Conservation (phyloP, 1,140 invertebrate genomes). For the Nixonia krombeini region DNA sequence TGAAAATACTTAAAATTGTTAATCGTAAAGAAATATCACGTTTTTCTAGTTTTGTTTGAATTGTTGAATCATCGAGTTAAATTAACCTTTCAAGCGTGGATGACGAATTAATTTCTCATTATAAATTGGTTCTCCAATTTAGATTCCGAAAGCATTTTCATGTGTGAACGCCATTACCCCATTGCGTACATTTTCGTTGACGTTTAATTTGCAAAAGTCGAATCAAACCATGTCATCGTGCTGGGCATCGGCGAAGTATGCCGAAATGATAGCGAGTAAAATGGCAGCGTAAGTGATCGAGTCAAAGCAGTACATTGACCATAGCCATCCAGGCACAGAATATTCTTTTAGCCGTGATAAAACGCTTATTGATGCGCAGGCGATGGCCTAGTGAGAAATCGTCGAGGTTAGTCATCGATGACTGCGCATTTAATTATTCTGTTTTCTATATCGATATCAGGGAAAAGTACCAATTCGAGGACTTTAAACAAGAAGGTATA, state of each 20-base stretch:
- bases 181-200: too few relatives aligned
- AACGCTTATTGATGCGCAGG: constrained; percentile 29
- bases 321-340: constrained; percentile 49
- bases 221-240: constrained; percentile 14
- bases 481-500: constrained; percentile 42
- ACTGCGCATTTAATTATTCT: background rate
- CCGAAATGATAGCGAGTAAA: constrained; percentile 19
- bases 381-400: constrained; percentile 30
- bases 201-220: too few relatives aligned
- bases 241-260: constrained; percentile 17
- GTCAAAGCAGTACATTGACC: constrained; percentile 53
- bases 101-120: too few relatives aligned
- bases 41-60: too few relatives aligned
- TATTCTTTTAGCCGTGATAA: constrained; percentile 35
- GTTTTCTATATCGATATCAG: background rate
- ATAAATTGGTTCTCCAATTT: too few relatives aligned
- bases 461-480: constrained; percentile 27
- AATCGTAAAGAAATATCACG: too few relatives aligned
- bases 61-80: too few relatives aligned
- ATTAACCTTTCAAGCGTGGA: too few relatives aligned
- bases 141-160: too few relatives aligned
- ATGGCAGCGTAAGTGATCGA: constrained; percentile 45
- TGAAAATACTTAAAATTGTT: too few relatives aligned
- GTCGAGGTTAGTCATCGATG: constrained; percentile 7
- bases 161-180: too few relatives aligned